A percentile compares a stretch with the other conserved stretches of the same genome.
Conservation (phyloP, 2,888 invertebrate genomes). For the Monoplex corrugatus region DNA sequence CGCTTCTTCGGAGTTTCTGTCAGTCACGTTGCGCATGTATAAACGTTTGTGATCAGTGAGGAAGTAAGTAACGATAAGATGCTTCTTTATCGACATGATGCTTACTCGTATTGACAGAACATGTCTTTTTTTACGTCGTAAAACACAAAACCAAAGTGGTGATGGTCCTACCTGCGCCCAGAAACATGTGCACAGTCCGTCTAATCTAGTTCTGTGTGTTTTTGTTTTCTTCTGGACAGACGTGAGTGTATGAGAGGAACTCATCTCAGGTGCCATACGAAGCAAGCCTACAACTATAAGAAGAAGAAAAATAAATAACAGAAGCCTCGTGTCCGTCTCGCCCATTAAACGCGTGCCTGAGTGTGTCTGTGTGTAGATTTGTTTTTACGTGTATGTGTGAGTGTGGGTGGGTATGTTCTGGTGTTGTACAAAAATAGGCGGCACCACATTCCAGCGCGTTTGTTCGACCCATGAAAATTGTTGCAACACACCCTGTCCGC, state of each 20-base stretch:
- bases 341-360: not conserved
- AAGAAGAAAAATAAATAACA: too few species aligned
- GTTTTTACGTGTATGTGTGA: too few species aligned
- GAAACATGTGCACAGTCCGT: not conserved
- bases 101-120: too few species aligned
- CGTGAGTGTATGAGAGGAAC: not conserved
- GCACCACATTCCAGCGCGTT: conserved; percentile 23
- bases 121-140: too few species aligned
- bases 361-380: too few species aligned
- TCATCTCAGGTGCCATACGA: conserved; percentile 37
- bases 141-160: too few species aligned
- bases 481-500: not conserved
- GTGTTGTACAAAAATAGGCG: not conserved
- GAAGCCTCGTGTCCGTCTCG: not conserved
- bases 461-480: not conserved
- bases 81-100: too few species aligned
- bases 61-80: too few species aligned
- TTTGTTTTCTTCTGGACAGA: not conserved
- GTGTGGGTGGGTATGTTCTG: not conserved
- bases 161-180: not conserved
- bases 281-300: not conserved
- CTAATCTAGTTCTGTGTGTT: too few species aligned
- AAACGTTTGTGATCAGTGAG: too few species aligned
- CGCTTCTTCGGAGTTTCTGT: too few species aligned
- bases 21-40: too few species aligned